Base-by-base conservation (phyloP, 2,113 vertebrate genomes). In the Nettapus auritus region DNA sequence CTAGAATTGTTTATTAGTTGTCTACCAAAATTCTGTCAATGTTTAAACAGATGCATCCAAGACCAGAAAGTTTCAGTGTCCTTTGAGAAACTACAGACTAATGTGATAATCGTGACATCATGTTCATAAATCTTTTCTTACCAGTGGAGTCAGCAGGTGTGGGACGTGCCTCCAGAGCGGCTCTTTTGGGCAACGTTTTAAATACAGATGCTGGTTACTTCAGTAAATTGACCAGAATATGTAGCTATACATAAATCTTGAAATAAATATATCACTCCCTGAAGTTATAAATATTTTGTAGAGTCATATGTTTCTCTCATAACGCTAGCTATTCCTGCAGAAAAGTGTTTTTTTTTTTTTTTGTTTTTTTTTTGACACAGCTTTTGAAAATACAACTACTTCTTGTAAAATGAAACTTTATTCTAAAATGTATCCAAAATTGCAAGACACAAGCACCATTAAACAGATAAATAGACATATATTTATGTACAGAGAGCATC, bases 351-450 rank as follows among this genome's bases (percentile, higher is more conserved):
- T 38, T 38, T 38, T 38, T 50, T 26, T 25, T 50, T 21, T 25
- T 21, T 2, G 13, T 53, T 53, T 40, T 52, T 40, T 34, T 38
- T 53, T 60, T 34, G 86, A 93, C 36, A 96, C 73, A 82, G 66
- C 86, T 96, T 94, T 80, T 93, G 71, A 96, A 97, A 96, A 83
- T 89, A 92, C 96, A 95, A 96, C 57, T 95, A 64, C 88, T 96
- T 97, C 96, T 97, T 96, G 88, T 91, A 96, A 97, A 97, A 97
- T 97, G 92, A 96, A 97, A 96, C 82, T 96, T 98, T 98, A 97
- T 97, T 97, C 94, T 97, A 98, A 97, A 97, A 96, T 94, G 75
- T 97, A 96, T 96, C 93, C 74, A 97, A 97, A 98, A 97, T 94
- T 93, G 80, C 67, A 97, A 97, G 96, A 95, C 93, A 97, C 84